Evolutionary conservation across 2,113 vertebrate species (phyloP).

Genomic region (Delphinapterus leucas): DNA sequence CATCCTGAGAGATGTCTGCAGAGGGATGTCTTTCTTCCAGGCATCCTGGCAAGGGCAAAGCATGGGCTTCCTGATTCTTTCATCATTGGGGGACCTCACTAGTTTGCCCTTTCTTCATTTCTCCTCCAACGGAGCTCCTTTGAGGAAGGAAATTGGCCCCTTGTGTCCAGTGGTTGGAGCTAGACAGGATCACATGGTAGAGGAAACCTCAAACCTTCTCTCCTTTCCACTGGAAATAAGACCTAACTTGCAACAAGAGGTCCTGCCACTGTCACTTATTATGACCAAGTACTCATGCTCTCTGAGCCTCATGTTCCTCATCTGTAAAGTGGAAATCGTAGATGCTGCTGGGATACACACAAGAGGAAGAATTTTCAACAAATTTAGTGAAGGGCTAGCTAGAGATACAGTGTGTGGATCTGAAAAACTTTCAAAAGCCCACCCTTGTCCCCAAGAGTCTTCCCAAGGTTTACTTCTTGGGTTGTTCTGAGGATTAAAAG

Average conservation of each 20-base stretch:
- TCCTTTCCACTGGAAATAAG: background rate
- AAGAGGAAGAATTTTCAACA: background rate
- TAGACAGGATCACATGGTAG: background rate
- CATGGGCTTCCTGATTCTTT: background rate
- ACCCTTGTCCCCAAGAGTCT: background rate
- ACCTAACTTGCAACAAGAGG: background rate
- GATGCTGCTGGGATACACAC: background rate
- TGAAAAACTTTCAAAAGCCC: background rate
- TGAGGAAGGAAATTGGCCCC: background rate
- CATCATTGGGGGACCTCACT: accelerated
- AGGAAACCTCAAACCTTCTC: background rate
- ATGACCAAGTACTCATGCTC: background rate
- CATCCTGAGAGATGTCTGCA: background rate
- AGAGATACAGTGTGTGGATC: background rate
- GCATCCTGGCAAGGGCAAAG: background rate
- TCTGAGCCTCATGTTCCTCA: background rate
- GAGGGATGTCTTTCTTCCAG: background rate
- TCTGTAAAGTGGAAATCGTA: background rate
- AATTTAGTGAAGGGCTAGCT: background rate
- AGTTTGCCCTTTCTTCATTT: background rate
- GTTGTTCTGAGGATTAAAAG: background rate
- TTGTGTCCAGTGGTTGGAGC: background rate
- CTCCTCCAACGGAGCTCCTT: background rate
- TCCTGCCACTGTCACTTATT: background rate
- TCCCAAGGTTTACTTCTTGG: background rate